Evolutionary conservation across 2,113 vertebrate species (phyloP).

Genomic region (Phaethon lepturus): DNA sequence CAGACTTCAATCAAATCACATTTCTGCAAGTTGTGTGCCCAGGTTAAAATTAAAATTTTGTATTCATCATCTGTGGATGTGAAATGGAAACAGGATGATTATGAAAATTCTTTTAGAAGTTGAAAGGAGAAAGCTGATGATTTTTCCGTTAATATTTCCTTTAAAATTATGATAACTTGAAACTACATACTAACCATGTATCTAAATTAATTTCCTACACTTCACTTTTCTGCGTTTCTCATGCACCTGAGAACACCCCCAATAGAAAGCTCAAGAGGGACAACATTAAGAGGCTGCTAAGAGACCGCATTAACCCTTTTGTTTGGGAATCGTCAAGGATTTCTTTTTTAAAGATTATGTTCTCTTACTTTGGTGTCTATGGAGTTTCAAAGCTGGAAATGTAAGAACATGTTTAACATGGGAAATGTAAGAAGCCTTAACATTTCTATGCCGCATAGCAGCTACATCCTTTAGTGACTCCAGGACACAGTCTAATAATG

Average conservation of each 20-base stretch:
- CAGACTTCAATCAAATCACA: conserved; percentile 27
- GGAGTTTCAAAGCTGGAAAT: neutral
- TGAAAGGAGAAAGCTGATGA: neutral
- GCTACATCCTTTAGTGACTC: neutral
- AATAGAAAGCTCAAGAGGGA: neutral
- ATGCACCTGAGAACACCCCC: neutral
- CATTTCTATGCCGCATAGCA: neutral
- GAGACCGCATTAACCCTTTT: neutral
- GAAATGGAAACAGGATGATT: neutral
- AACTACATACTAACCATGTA: neutral
- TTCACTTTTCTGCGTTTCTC: neutral
- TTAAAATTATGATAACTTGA: neutral
- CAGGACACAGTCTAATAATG: neutral
- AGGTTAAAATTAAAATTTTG: conserved; percentile 11
- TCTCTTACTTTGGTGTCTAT: neutral
- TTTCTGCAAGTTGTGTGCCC: neutral
- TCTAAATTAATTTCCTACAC: neutral
- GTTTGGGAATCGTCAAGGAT: neutral
- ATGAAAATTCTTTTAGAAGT: neutral
- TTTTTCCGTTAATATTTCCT: neutral
- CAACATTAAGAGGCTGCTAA: no score
- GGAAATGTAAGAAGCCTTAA: neutral
- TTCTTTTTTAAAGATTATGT: neutral
- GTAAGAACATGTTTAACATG: neutral
- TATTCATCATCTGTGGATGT: neutral